Conservation (phyloP, 1,140 invertebrate species). For the Aethina tumida region DNA sequence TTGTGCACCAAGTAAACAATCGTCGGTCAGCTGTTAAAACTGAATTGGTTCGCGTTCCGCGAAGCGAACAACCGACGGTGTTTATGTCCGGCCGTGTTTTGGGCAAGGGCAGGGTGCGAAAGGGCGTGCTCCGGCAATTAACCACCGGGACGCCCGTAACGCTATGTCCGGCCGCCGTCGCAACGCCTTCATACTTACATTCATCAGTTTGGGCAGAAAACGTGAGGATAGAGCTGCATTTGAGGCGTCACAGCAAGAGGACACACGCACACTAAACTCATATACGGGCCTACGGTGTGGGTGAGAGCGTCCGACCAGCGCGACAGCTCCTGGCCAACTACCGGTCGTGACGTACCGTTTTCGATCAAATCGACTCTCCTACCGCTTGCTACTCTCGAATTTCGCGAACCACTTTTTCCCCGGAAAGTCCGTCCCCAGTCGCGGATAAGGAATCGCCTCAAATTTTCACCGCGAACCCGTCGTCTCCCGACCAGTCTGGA, state of each 20-base stretch:
- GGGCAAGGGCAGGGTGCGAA: too few relatives aligned
- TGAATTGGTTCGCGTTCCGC: too few relatives aligned
- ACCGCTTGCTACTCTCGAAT: background rate
- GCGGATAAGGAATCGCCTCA: too few relatives aligned
- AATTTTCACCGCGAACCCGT: too few relatives aligned
- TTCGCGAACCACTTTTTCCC: conserved; percentile 3
- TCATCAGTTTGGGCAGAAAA: conserved; percentile 16
- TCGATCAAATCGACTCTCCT: conserved; percentile 11
- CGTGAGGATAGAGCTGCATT: conserved; percentile 9
- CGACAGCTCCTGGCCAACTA: conserved; percentile 3
- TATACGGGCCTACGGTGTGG: conserved; percentile 1
- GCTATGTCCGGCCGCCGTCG: background rate
- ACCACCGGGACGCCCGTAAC: background rate
- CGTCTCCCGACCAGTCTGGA: too few relatives aligned
- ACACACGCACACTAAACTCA: conserved; percentile 7
- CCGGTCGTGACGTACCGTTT: conserved; percentile 4
- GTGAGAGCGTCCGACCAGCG: conserved; percentile 9
- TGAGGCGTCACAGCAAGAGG: conserved; percentile 6
- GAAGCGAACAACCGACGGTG: too few relatives aligned
- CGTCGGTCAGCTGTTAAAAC: too few relatives aligned
- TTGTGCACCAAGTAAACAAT: too few relatives aligned
- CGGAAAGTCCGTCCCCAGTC: background rate
- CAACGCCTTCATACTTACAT: conserved; percentile 11
- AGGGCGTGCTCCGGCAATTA: too few relatives aligned
- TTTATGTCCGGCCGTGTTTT: too few relatives aligned